Evolutionary conservation across 2,888 invertebrate genomes (phyloP).

Genomic region (Cryptosula pallasiana): DNA sequence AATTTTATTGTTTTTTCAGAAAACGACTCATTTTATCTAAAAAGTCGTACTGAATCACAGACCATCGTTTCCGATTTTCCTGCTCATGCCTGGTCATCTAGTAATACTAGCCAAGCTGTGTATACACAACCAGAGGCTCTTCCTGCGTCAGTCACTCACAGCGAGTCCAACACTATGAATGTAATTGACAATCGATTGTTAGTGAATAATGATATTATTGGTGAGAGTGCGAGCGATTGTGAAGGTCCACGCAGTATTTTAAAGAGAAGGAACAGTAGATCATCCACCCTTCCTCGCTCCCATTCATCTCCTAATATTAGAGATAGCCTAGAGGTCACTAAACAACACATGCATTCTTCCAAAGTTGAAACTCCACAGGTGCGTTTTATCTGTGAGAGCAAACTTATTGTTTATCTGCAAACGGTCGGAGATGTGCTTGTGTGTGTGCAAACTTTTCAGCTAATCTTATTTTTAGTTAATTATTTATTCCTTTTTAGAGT

Average conservation of each 20-base stretch:
- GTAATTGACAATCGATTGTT: background rate
- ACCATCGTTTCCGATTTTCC: background rate
- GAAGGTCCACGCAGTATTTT: conserved; percentile 9
- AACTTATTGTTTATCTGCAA: no score
- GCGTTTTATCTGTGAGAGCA: no score
- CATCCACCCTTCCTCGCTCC: conserved; percentile 13
- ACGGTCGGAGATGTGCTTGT: no score
- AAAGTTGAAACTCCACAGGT: conserved; percentile 7
- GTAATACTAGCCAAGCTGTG: background rate
- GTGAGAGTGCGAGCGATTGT: conserved; percentile 17
- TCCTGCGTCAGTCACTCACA: background rate
- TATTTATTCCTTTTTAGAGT: no score
- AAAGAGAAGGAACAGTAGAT: background rate
- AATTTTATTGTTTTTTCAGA: background rate
- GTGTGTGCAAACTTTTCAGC: no score
- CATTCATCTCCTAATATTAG: conserved; percentile 21
- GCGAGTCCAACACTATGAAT: background rate
- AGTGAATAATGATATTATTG: background rate
- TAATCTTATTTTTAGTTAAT: no score
- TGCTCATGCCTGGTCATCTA: background rate
- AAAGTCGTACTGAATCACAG: conserved; percentile 14
- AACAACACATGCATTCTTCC: background rate
- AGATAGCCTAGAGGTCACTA: conserved; percentile 23
- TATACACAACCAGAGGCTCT: background rate
- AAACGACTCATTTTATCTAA: background rate